A percentile compares a stretch with the other conserved stretches of the same genome.
These are phyloP conservation scores for Miltochrista miniata DNA, from an alignment of 2,888 invertebrate genomes.

Conservation along the genomic window DNA sequence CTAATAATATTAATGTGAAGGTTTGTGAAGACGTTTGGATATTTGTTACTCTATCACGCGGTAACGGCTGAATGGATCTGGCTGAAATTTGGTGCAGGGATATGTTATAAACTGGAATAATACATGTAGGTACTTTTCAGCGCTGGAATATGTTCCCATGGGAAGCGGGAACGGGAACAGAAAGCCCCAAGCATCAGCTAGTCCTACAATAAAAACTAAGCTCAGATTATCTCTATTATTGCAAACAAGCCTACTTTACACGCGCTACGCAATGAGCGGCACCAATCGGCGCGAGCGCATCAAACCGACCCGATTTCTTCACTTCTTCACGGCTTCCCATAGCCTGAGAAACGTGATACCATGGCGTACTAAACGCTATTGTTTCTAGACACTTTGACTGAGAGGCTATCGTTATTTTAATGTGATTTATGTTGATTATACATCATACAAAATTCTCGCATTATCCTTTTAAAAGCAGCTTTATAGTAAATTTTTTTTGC, in stretches of 20 bases:
- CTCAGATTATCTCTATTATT: constrained; percentile 16
- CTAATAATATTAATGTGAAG: too few species aligned
- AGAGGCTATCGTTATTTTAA: constrained; percentile 7
- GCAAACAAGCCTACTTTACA: constrained; percentile 38
- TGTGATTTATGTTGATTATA: constrained; percentile 14
- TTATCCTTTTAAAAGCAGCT: too few species aligned
- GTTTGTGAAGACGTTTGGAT: too few species aligned
- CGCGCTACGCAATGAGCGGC: constrained; percentile 26
- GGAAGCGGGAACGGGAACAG: too few species aligned
- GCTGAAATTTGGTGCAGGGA: too few species aligned
- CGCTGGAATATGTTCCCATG: too few species aligned
- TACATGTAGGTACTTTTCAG: too few species aligned
- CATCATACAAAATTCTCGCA: too few species aligned
- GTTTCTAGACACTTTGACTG: constrained; percentile 22
- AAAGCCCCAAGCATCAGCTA: not conserved
- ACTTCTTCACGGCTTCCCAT: constrained; percentile 57
- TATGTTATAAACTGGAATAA: too few species aligned
- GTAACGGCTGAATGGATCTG: too few species aligned
- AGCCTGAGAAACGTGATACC: constrained; percentile 26
- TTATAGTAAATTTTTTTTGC: too few species aligned
- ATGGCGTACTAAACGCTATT: constrained; percentile 27
- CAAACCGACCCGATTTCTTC: constrained; percentile 52
- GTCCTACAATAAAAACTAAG: constrained; percentile 5
- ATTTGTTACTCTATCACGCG: too few species aligned
- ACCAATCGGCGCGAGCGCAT: constrained; percentile 27